These are phyloP conservation scores for Asarcornis scutulata DNA, from an alignment of 2,113 vertebrate species.

Conservation along the genomic window DNA sequence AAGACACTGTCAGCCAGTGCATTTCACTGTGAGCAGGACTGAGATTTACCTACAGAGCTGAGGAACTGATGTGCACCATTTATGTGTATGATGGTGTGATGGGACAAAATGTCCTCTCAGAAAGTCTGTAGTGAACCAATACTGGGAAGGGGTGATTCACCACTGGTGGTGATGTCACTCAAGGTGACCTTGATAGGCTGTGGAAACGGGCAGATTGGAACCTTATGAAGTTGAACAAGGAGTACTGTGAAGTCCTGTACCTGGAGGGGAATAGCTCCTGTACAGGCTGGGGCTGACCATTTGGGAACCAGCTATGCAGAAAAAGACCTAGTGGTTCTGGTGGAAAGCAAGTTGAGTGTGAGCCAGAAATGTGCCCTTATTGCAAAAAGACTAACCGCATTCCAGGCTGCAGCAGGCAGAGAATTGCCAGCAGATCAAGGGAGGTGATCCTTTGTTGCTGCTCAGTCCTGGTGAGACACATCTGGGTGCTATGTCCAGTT, in stretches of 20 bases:
- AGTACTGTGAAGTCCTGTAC: neutral
- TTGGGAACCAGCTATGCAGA: neutral
- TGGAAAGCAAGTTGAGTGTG: neutral
- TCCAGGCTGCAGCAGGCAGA: neutral
- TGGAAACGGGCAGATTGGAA: neutral
- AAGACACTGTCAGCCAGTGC: neutral
- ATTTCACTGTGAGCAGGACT: neutral
- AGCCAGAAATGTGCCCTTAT: neutral
- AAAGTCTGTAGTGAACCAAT: neutral
- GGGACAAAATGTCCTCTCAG: neutral
- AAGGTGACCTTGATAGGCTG: neutral
- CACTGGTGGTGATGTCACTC: neutral
- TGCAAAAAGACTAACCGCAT: neutral
- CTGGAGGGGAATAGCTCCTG: neutral
- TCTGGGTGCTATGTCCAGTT: neutral
- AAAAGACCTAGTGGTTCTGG: neutral
- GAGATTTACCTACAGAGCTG: neutral
- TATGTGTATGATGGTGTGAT: fast-evolving
- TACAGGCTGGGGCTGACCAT: neutral
- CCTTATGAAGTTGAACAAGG: neutral
- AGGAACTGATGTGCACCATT: neutral
- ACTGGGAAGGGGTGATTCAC: neutral
- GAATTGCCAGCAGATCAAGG: fast-evolving
- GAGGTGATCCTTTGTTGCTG: neutral
- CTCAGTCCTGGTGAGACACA: neutral